Evolutionary conservation across 2,797 vertebrate genomes (phyloP).

Genomic region (Acrossocheilus wenchowensis): DNA sequence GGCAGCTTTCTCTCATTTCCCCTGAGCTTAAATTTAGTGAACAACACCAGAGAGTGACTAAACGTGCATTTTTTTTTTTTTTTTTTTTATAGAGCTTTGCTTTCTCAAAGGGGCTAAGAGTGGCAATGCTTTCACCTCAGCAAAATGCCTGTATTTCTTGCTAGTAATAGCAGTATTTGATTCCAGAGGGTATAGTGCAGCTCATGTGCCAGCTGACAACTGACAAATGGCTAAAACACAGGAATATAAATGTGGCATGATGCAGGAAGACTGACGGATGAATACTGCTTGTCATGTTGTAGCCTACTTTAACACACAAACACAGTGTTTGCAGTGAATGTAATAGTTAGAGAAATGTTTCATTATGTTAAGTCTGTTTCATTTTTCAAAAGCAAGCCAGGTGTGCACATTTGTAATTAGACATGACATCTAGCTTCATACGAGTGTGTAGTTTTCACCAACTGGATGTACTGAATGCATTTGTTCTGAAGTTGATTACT

Average conservation of each 20-base stretch:
- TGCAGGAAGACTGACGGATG: not conserved
- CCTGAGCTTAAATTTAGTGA: not conserved
- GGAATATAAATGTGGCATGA: not conserved
- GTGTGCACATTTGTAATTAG: not conserved
- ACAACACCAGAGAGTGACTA: slow-evolving; percentile 14
- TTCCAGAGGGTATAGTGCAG: slow-evolving; percentile 10
- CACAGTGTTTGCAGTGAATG: not conserved
- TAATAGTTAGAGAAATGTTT: not conserved
- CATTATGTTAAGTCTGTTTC: not conserved
- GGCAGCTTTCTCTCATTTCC: not conserved
- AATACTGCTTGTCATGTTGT: not conserved
- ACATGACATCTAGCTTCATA: not conserved
- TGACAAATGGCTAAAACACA: not conserved
- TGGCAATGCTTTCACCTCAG: slow-evolving; percentile 14
- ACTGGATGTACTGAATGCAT: not conserved
- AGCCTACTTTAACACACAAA: not conserved
- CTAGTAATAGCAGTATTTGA: not conserved
- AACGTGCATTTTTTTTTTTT: not conserved
- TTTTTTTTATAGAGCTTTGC: not conserved
- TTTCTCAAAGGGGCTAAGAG: not conserved
- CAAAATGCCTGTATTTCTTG: slow-evolving; percentile 9
- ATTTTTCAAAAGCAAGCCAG: slow-evolving; percentile 2
- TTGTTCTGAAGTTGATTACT: not conserved
- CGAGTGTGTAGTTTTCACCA: not conserved
- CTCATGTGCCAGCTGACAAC: not conserved